Percentiles rank a stretch among this genome's conserved stretches.
Evolutionary conservation across 2,888 invertebrate genomes (phyloP).

Genomic region (Pristionchus entomophagus): DNA sequence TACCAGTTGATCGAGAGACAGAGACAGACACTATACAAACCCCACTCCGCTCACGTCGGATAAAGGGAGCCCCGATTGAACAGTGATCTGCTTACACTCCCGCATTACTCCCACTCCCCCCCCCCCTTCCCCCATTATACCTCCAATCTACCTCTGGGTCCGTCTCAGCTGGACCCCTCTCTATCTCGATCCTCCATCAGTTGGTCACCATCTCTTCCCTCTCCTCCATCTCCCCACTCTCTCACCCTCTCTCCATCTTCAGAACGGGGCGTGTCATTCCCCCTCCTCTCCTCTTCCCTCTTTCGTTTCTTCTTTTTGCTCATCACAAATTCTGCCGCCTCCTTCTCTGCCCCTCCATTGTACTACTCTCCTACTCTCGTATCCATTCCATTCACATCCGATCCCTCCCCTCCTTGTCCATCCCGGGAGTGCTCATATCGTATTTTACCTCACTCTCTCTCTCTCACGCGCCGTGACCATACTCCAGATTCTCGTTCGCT

Average conservation of each 20-base stretch:
- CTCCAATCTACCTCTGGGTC: not conserved
- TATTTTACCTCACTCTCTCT: too few relatives aligned
- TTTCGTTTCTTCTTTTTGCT: slow-evolving; percentile 40
- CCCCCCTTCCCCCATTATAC: not conserved
- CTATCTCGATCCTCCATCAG: slow-evolving; percentile 10
- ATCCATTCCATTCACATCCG: slow-evolving; percentile 15
- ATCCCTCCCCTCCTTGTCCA: not conserved
- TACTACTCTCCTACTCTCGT: slow-evolving; percentile 38
- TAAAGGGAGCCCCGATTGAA: not conserved
- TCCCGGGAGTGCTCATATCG: not conserved
- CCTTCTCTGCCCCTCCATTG: slow-evolving; percentile 22
- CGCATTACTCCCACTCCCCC: slow-evolving; percentile 15
- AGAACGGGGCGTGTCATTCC: slow-evolving; percentile 20
- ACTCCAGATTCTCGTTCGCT: not conserved
- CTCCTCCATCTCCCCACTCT: slow-evolving; percentile 1
- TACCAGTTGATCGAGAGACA: slow-evolving; percentile 16
- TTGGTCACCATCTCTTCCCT: not conserved
- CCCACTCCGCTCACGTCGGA: not conserved
- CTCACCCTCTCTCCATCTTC: not conserved
- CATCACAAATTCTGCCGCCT: slow-evolving; percentile 31
- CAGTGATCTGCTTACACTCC: not conserved
- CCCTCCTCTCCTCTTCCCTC: slow-evolving; percentile 1
- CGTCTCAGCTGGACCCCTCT: slow-evolving; percentile 3
- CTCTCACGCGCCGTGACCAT: not conserved
- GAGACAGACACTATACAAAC: not conserved